Evolutionary conservation across 1,140 invertebrate species (phyloP), one percentile per base, ranked within the genome.

Genomic region (Odontomachus brunneus): DNA sequence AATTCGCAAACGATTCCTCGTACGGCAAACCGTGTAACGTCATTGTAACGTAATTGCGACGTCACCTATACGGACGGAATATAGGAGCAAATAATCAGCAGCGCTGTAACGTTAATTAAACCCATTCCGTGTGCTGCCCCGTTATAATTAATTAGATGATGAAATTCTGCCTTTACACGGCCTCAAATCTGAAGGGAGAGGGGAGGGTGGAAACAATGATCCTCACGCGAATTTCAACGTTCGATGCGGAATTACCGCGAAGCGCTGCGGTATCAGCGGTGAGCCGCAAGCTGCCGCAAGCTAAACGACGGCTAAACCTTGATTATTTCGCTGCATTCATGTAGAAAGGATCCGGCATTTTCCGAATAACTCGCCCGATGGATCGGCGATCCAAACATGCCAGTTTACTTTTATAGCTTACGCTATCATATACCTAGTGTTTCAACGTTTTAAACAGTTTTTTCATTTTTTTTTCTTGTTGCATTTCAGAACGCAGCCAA

Each of bases 141-240:
- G n/a, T 59, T 69, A 24, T 26, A 38, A 78, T 78, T 83, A 83
- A 78, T 83, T 73, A 66, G 49, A 60, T 63, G 57, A 84, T 62
- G 33, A 33, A 53, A 62, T 51, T 62, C 24, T 33, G 15, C 2
- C 9, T 48, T 48, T 55, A 19, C 4, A 2, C 15, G 17, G 15
- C 12, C 5, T 44, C 33, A 71, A 80, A 80, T 72, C 33, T 12
- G 44, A 4, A 7, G n/a, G n/a, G n/a, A n/a, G n/a, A n/a, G n/a
- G n/a, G n/a, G n/a, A n/a, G n/a, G n/a, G n/a, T n/a, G n/a, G 12
- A 5, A 84, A 67, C 44, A 59, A 82, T 38, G 66, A 66, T 81
- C 22, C 78, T 51, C 60, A 3, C 14, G 17, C 59, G 17, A 83
- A 74, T 84, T 74, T 29, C 57, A 24, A 48, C 29, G 44, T 24